A percentile compares a stretch with the other conserved stretches of the same genome.
phyloP scores from a whole-genome alignment of 37 sponge, comb jelly and placozoan species.

The Petrosia ficiformis region DNA sequence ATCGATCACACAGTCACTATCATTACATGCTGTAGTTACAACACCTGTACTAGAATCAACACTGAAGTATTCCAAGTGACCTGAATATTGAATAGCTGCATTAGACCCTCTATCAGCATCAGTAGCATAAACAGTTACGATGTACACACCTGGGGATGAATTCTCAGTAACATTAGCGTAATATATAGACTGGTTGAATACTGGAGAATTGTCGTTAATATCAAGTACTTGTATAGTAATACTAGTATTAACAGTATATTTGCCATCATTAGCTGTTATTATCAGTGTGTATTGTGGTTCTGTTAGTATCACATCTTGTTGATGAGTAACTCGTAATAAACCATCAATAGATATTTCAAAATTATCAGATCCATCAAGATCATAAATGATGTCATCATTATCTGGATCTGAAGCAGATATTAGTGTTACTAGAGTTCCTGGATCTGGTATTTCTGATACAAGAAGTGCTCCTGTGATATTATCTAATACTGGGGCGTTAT shows the following conservation, averaged over 20 bases:
- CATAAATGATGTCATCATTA: constrained; percentile 13
- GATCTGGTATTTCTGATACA: constrained; percentile 6
- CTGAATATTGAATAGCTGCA: constrained; percentile 32
- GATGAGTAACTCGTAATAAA: constrained; percentile 6
- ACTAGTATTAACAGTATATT: neutral
- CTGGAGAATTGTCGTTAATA: constrained; percentile 47
- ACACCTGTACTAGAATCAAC: constrained; percentile 37
- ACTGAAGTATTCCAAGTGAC: constrained; percentile 6
- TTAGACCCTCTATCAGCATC: constrained; percentile 47
- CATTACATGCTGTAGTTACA: constrained; percentile 14
- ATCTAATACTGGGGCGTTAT: constrained; percentile 55
- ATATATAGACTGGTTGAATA: constrained; percentile 22
- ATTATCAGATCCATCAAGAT: neutral
- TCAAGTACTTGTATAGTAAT: constrained; percentile 21
- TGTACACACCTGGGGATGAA: constrained; percentile 14
- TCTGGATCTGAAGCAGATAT: constrained; percentile 54
- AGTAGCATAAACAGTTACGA: constrained; percentile 54
- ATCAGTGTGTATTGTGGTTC: constrained; percentile 29
- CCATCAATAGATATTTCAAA: constrained; percentile 34
- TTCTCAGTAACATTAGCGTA: constrained; percentile 26
- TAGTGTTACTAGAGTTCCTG: constrained; percentile 23
- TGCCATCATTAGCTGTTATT: constrained; percentile 53
- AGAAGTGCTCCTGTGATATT: neutral
- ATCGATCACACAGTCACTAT: constrained; percentile 27
- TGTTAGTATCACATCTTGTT: neutral